Evolutionary conservation across 2,888 invertebrate genomes (phyloP).

Genomic region (Eupithecia tripunctaria): DNA sequence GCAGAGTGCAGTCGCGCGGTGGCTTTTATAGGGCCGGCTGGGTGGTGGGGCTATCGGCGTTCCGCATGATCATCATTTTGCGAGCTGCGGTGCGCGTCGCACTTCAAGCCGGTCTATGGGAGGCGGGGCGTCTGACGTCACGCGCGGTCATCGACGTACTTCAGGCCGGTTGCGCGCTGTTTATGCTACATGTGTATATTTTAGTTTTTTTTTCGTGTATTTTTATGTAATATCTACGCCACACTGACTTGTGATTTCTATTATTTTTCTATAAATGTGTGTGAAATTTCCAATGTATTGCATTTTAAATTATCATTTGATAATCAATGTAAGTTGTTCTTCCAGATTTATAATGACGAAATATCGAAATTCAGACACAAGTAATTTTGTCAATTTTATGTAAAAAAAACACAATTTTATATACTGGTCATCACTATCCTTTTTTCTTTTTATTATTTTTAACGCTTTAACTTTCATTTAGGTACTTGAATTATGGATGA

Average conservation of each 20-base stretch:
- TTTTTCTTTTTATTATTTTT: slow-evolving; percentile 29
- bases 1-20: no score
- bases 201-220: not conserved
- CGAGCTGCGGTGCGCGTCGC: no score
- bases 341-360: not conserved
- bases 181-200: not conserved
- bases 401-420: slow-evolving; percentile 16
- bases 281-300: not conserved
- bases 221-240: not conserved
- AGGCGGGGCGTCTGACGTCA: no score
- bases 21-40: no score
- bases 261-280: not conserved
- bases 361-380: not conserved
- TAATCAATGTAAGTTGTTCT: not conserved
- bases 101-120: no score
- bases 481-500: slow-evolving; percentile 13
- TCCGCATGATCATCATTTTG: no score
- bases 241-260: not conserved
- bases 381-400: slow-evolving; percentile 32
- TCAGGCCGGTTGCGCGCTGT: no score
- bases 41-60: no score
- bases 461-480: slow-evolving; percentile 39
- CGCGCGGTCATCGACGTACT: no score
- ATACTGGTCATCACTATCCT: slow-evolving; percentile 30
- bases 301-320: not conserved